Evolutionary conservation across 2,797 vertebrate species (phyloP).

Genomic region (Danio albolineatus): DNA sequence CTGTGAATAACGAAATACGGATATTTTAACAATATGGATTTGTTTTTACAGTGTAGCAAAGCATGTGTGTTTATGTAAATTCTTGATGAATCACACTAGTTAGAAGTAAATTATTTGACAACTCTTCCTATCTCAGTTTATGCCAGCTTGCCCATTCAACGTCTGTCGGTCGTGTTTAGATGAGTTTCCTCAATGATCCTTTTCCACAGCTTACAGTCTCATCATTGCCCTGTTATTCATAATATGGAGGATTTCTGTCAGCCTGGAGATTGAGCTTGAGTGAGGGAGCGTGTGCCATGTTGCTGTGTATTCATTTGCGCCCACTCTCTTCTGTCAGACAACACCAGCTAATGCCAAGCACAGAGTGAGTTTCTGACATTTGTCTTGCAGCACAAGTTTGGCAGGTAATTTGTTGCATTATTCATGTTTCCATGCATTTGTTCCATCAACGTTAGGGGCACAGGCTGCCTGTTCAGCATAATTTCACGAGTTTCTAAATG

Average conservation of each 20-base stretch:
- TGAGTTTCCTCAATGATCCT: background rate
- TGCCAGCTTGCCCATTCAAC: background rate
- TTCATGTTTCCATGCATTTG: slow-evolving; percentile 72
- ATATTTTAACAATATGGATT: too few relatives aligned
- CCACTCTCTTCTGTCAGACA: slow-evolving; percentile 46
- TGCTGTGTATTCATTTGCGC: slow-evolving; percentile 4
- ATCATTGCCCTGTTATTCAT: slow-evolving; percentile 18
- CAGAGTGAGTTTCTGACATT: slow-evolving; percentile 68
- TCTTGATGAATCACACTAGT: background rate
- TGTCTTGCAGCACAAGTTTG: slow-evolving; percentile 60
- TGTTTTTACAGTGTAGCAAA: too few relatives aligned
- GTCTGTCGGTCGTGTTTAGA: background rate
- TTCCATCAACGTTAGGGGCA: slow-evolving; percentile 61
- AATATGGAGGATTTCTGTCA: slow-evolving; percentile 16
- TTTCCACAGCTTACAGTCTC: background rate
- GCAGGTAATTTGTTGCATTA: slow-evolving; percentile 64
- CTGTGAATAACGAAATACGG: too few relatives aligned
- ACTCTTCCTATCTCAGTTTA: background rate
- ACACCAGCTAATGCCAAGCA: slow-evolving; percentile 58
- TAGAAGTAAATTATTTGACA: background rate
- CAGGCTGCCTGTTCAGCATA: slow-evolving; percentile 61
- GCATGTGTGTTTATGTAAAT: background rate
- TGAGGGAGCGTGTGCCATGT: background rate
- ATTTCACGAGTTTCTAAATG: slow-evolving; percentile 61
- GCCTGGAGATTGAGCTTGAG: background rate